Percentiles rank a stretch among this genome's conserved stretches.
phyloP scores from a whole-genome alignment of 2,797 vertebrate genomes.

The Lacerta viridis region DNA sequence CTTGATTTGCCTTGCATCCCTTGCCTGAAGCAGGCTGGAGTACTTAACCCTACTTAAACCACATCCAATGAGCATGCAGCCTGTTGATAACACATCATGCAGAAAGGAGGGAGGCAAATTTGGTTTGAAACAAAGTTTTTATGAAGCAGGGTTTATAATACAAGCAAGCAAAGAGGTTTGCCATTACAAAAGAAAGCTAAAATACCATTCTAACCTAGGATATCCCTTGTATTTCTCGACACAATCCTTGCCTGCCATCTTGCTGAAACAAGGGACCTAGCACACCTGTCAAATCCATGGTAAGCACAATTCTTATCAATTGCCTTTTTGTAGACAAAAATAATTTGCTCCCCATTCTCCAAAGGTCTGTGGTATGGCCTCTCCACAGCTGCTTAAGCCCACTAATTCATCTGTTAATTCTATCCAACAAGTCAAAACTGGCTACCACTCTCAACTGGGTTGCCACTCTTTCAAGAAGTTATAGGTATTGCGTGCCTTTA shows the following conservation, averaged over 20 bases:
- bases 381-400: background rate
- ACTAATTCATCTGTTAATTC: background rate
- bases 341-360: background rate
- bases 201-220: constrained; percentile 20
- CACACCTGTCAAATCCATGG: background rate
- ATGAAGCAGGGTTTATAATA: constrained; percentile 1
- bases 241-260: background rate
- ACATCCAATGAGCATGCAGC: background rate
- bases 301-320: background rate
- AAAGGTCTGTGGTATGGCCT: background rate
- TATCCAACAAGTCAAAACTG: background rate
- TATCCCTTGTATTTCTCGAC: background rate
- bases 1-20: background rate
- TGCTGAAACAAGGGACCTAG: background rate
- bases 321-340: background rate
- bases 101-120: background rate
- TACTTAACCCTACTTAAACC: background rate
- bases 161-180: background rate
- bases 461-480: background rate
- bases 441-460: background rate
- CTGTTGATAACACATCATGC: background rate
- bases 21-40: too few species aligned
- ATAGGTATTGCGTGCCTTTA: background rate
- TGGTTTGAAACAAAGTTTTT: constrained; percentile 21
- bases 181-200: constrained; percentile 13